Percentiles rank a stretch among this genome's conserved stretches.
phyloP scores from a whole-genome alignment of 92 coral and sea anemone species.

The Actinostola sp. region DNA sequence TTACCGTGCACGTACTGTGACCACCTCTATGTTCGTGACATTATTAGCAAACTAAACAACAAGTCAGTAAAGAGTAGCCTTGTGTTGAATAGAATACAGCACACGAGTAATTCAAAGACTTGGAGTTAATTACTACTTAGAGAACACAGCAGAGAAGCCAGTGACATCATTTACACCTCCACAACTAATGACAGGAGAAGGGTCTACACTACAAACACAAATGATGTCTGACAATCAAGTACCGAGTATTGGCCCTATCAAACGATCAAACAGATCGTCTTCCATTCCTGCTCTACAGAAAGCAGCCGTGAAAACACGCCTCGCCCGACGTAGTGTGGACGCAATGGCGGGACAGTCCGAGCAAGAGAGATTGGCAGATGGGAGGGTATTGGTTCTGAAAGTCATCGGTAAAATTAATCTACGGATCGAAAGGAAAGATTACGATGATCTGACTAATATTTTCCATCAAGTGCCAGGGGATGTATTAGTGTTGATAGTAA shows the following conservation, averaged over 20 bases:
- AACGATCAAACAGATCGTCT: slow-evolving; percentile 35
- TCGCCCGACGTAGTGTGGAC: slow-evolving; percentile 54
- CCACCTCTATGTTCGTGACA: slow-evolving; percentile 12
- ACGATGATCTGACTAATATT: slow-evolving; percentile 74
- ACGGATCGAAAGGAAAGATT: slow-evolving; percentile 77
- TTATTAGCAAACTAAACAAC: neutral
- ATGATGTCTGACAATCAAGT: slow-evolving; percentile 40
- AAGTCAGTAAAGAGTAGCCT: slow-evolving; percentile 4
- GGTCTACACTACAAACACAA: slow-evolving; percentile 27
- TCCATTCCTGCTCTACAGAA: slow-evolving; percentile 48
- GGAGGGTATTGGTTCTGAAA: slow-evolving; percentile 73
- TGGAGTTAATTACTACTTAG: neutral
- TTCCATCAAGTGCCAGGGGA: slow-evolving; percentile 88
- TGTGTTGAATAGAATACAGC: neutral
- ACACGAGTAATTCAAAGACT: neutral
- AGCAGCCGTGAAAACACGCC: neutral
- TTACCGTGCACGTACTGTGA: slow-evolving; percentile 2
- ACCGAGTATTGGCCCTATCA: slow-evolving; percentile 20
- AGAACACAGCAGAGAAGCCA: neutral
- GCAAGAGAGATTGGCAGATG: slow-evolving; percentile 60
- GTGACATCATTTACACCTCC: slow-evolving; percentile 15
- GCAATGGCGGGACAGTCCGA: slow-evolving; percentile 31
- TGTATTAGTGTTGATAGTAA: slow-evolving; percentile 77
- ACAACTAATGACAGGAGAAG: slow-evolving; percentile 6
- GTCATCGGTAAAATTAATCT: slow-evolving; percentile 84